A percentile compares a stretch with the other conserved stretches of the same genome.
phyloP scores from a whole-genome alignment of 2,797 vertebrate species.

The Chromobotia macracanthus region DNA sequence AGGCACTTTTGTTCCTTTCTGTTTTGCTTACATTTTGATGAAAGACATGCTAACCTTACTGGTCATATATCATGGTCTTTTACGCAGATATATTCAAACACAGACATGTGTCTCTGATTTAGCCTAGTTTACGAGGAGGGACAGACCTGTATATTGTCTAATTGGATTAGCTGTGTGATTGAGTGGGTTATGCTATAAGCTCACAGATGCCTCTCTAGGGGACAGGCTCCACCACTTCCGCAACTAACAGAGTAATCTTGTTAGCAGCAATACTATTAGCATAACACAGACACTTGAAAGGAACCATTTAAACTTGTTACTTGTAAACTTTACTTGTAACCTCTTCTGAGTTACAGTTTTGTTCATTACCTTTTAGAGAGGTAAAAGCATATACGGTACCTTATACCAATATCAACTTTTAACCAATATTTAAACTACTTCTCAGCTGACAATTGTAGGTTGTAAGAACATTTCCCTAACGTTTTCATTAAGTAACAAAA shows the following conservation, averaged over 20 bases:
- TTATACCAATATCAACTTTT: not conserved
- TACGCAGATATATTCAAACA: constrained; percentile 16
- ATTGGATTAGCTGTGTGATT: constrained; percentile 55
- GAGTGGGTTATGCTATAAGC: constrained; percentile 41
- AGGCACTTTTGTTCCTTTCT: constrained; percentile 15
- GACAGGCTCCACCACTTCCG: constrained; percentile 31
- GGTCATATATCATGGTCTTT: not conserved
- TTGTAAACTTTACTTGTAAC: not conserved
- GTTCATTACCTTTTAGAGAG: not conserved
- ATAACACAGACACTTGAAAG: constrained; percentile 28
- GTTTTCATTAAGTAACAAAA: too few species aligned
- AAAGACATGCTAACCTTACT: constrained; percentile 6
- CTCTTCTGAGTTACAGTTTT: not conserved
- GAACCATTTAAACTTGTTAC: not conserved
- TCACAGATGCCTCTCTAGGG: constrained; percentile 39
- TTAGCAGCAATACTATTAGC: constrained; percentile 32
- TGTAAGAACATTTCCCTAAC: too few species aligned
- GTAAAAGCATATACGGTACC: not conserved
- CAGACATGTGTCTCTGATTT: constrained; percentile 43
- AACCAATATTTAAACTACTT: too few species aligned
- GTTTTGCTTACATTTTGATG: constrained; percentile 6
- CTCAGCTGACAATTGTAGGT: too few species aligned
- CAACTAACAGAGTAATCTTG: constrained; percentile 36
- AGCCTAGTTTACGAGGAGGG: constrained; percentile 50
- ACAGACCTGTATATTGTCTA: constrained; percentile 50